A percentile compares a stretch with the other conserved stretches of the same genome.
phyloP scores from a whole-genome alignment of 2,888 invertebrate species.

The Tenthredo livida region DNA sequence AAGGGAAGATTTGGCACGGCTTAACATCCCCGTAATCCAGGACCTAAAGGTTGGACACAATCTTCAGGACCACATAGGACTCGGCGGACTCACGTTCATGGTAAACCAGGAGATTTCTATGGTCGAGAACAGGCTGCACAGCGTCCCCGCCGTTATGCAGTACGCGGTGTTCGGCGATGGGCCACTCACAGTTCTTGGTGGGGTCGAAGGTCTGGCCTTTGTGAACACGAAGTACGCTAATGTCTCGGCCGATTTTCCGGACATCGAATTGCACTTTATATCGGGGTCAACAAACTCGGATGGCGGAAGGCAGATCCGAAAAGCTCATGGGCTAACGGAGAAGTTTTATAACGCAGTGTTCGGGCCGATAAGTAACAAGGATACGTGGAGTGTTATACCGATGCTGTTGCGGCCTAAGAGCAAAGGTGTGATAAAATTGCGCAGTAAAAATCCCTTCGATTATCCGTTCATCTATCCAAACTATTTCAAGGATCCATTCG shows the following conservation, averaged over 20 bases:
- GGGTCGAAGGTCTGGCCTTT: conserved; percentile 94
- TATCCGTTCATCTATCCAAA: conserved; percentile 96
- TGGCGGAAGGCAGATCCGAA: conserved; percentile 89
- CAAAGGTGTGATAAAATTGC: conserved; percentile 89
- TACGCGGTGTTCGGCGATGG: conserved; percentile 92
- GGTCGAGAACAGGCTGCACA: conserved; percentile 89
- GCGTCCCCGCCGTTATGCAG: conserved; percentile 88
- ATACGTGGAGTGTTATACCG: conserved; percentile 92
- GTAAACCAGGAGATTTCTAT: conserved; percentile 89
- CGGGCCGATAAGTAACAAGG: conserved; percentile 86
- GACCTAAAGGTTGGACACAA: conserved; percentile 92
- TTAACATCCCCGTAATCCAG: conserved; percentile 89
- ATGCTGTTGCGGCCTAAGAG: conserved; percentile 92
- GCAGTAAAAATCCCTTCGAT: conserved; percentile 91
- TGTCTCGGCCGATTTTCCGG: conserved; percentile 89
- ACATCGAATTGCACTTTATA: conserved; percentile 93
- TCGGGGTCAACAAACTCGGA: conserved; percentile 94
- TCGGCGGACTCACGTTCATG: conserved; percentile 91
- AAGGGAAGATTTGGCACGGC: conserved; percentile 84
- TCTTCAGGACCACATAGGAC: conserved; percentile 93
- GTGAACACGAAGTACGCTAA: conserved; percentile 93
- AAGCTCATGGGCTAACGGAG: conserved; percentile 88
- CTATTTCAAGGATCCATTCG: conserved; percentile 90
- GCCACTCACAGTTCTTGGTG: conserved; percentile 92
- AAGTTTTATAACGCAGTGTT: conserved; percentile 88